A percentile compares a stretch with the other conserved stretches of the same genome.
phyloP scores from a whole-genome alignment of 2,113 vertebrate species.

The Crotophaga sulcirostris region DNA sequence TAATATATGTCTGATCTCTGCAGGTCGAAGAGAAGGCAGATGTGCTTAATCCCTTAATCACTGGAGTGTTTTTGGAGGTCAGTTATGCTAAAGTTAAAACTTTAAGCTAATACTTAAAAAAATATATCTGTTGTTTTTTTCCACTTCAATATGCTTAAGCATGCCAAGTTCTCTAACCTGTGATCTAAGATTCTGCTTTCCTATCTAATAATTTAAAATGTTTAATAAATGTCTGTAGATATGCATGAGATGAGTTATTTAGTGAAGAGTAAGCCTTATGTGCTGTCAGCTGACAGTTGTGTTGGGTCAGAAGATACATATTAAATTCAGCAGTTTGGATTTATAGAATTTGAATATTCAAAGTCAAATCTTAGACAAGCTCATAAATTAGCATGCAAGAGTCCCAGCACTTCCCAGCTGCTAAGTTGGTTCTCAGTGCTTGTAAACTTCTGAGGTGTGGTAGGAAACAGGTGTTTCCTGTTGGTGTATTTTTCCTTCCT shows the following conservation, averaged over 20 bases:
- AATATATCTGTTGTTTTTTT: background rate
- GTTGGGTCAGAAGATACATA: background rate
- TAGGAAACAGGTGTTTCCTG: background rate
- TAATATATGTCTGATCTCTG: slow-evolving; percentile 59
- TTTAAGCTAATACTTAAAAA: slow-evolving; percentile 34
- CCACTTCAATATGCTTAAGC: background rate
- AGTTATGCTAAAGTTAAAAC: slow-evolving; percentile 64
- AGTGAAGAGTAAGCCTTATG: background rate
- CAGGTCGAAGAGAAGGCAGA: slow-evolving; percentile 93
- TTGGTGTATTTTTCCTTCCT: slow-evolving; percentile 4
- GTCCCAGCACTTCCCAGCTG: background rate
- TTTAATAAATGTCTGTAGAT: background rate
- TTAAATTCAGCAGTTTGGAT: background rate
- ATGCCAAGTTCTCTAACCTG: background rate
- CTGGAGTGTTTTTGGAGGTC: slow-evolving; percentile 96
- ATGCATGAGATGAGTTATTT: background rate
- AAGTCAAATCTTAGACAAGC: background rate
- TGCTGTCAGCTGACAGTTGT: background rate
- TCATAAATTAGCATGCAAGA: background rate
- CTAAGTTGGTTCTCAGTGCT: background rate
- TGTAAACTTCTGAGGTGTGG: background rate
- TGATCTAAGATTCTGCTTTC: background rate
- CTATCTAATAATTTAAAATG: background rate
- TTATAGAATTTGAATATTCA: background rate
- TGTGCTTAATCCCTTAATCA: slow-evolving; percentile 94